Evolutionary conservation across 2,113 vertebrate genomes (phyloP).

Genomic region (Aldabrachelys gigantea): DNA sequence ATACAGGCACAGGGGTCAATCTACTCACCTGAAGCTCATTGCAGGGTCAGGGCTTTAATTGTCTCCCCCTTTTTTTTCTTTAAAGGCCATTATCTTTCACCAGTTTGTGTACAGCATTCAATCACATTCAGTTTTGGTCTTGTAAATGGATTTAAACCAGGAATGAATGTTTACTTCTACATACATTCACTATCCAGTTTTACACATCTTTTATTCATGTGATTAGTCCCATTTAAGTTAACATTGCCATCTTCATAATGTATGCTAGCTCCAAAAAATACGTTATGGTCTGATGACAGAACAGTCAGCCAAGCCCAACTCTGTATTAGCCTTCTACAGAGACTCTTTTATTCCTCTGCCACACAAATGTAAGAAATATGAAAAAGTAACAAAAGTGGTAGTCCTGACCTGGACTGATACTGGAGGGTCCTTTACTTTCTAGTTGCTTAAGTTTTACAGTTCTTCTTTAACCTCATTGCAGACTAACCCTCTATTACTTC

Average conservation of each 20-base stretch:
- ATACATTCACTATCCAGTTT: not conserved
- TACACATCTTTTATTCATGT: not conserved
- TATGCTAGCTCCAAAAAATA: not conserved
- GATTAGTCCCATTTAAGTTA: not conserved
- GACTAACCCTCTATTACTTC: not conserved
- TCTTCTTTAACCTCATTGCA: not conserved
- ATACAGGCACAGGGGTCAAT: not conserved
- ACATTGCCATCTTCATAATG: accelerated
- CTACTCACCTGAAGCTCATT: not conserved
- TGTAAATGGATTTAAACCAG: not conserved
- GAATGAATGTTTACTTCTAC: not conserved
- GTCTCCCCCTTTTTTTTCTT: not conserved
- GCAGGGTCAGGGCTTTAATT: not conserved
- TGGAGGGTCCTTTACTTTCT: not conserved
- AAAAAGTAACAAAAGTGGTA: not conserved
- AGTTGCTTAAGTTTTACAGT: not conserved
- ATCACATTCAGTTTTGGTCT: not conserved
- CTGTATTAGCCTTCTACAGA: not conserved
- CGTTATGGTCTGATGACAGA: not conserved
- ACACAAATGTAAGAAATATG: not conserved
- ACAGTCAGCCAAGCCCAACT: not conserved
- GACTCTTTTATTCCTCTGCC: not conserved
- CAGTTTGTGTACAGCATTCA: not conserved
- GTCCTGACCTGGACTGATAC: not conserved
- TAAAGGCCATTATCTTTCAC: not conserved